Conservation (phyloP, 1,140 invertebrate species). For the Drosophila sp. region DNA sequence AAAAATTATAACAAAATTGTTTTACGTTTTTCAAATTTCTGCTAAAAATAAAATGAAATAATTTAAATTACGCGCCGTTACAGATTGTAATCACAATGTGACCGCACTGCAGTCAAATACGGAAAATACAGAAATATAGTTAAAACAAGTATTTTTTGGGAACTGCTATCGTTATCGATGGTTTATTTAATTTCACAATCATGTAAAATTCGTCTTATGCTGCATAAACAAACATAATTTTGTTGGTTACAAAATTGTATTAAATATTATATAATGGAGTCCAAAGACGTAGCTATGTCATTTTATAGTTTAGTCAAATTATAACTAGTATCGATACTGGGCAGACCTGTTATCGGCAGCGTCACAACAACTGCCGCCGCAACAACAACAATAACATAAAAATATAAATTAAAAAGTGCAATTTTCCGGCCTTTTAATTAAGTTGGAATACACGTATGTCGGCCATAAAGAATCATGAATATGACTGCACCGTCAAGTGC, state of each 20-base stretch:
- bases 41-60: too few relatives aligned
- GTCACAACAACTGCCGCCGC: conserved; percentile 3
- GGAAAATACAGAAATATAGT: too few relatives aligned
- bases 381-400: neutral
- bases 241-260: neutral
- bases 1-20: too few relatives aligned
- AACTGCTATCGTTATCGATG: neutral
- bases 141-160: conserved; percentile 17
- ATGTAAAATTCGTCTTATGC: conserved; percentile 10
- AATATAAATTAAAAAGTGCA: conserved; percentile 38
- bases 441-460: conserved; percentile 50
- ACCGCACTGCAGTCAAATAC: neutral
- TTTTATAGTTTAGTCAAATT: neutral
- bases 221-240: neutral
- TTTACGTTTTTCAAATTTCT: too few relatives aligned
- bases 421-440: conserved; percentile 30
- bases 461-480: conserved; percentile 65
- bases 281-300: neutral
- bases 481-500: conserved; percentile 86
- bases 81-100: too few relatives aligned
- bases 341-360: neutral
- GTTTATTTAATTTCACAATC: conserved; percentile 23
- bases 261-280: too few relatives aligned
- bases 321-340: conserved; percentile 30
- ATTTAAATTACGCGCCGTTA: too few relatives aligned